Conservation (phyloP, 37 sponge, comb jelly and placozoan species). For the Theonella swinhoei region DNA sequence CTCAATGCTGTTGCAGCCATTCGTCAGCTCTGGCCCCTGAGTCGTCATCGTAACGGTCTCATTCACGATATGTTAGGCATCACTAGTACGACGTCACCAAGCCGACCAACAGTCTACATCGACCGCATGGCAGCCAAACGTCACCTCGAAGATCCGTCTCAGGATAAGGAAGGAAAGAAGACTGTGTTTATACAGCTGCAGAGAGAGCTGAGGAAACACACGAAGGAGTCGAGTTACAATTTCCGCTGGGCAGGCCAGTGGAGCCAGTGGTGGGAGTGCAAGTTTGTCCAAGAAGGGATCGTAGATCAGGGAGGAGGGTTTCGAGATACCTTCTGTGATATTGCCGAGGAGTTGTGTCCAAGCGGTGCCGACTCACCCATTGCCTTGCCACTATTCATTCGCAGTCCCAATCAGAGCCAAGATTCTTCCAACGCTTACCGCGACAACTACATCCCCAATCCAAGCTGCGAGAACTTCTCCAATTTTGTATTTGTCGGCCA, state of each 20-base stretch:
- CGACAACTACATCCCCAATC: conserved; percentile 88
- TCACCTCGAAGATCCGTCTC: conserved; percentile 73
- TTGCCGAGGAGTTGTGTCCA: conserved; percentile 94
- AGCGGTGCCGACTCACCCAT: conserved; percentile 47
- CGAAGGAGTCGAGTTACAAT: conserved; percentile 58
- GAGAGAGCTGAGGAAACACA: conserved; percentile 66
- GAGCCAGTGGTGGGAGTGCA: conserved; percentile 96
- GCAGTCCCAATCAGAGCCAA: conserved; percentile 90
- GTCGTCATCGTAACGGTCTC: conserved; percentile 51
- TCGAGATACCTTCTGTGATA: conserved; percentile 83
- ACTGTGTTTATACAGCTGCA: conserved; percentile 76
- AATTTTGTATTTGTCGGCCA: conserved; percentile 77
- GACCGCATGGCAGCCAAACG: conserved; percentile 77
- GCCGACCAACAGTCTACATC: conserved; percentile 67
- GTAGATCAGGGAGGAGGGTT: conserved; percentile 97
- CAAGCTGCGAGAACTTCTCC: conserved; percentile 59
- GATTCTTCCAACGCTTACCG: conserved; percentile 87
- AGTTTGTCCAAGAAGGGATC: conserved; percentile 85
- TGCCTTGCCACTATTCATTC: conserved; percentile 84
- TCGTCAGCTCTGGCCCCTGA: conserved; percentile 81
- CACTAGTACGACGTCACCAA: conserved; percentile 42
- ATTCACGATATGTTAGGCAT: conserved; percentile 58
- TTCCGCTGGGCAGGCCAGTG: conserved; percentile 77
- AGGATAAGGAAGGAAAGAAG: conserved; percentile 70
- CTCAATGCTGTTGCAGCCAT: conserved; percentile 32